phyloP scores from a whole-genome alignment of 23 tunicate genomes.

The Trididemnum nubilum region DNA sequence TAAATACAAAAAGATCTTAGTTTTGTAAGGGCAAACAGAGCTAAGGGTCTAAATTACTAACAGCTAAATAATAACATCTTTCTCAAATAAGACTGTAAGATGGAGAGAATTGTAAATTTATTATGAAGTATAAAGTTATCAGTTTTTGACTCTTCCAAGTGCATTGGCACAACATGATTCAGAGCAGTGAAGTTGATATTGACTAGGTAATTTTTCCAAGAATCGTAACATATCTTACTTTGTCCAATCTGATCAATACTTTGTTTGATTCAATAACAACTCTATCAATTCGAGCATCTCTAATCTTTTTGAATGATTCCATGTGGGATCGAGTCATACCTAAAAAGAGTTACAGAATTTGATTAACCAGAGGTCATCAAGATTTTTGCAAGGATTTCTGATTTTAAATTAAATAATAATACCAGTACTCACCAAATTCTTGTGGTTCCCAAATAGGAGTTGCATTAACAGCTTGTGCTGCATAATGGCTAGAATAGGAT shows the following conservation, averaged over 20 bases:
- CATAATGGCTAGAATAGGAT: neutral
- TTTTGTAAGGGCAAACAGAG: too few species aligned
- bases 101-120: too few species aligned
- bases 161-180: too few species aligned
- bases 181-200: too few species aligned
- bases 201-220: too few species aligned
- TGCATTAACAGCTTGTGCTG: neutral
- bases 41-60: too few species aligned
- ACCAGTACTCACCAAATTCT: slow-evolving; percentile 51
- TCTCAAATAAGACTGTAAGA: too few species aligned
- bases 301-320: slow-evolving; percentile 64
- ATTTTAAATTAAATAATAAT: neutral
- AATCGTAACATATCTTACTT: too few species aligned
- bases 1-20: too few species aligned
- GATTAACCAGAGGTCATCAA: neutral
- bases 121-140: too few species aligned
- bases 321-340: slow-evolving; percentile 34
- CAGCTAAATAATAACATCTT: too few species aligned
- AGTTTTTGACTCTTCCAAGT: too few species aligned
- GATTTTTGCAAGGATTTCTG: neutral
- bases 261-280: slow-evolving; percentile 92
- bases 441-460: slow-evolving; percentile 68
- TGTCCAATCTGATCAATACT: slow-evolving; percentile 79
- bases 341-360: neutral
- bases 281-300: slow-evolving; percentile 86